phyloP scores from a whole-genome alignment of 2,888 invertebrate genomes.

The Petrolisthes cinctipes region DNA sequence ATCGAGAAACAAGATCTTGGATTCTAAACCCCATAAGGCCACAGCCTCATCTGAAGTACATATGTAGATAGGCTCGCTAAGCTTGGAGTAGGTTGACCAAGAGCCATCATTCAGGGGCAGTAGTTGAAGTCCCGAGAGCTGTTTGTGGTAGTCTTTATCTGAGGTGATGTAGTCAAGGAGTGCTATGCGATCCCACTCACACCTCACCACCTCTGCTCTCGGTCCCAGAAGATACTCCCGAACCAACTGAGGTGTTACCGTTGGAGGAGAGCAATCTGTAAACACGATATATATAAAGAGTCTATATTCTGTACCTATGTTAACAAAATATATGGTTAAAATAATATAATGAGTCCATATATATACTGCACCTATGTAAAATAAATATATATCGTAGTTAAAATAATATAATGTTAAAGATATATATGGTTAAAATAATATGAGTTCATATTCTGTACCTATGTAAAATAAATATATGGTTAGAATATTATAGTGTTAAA shows the following conservation, averaged over 20 bases:
- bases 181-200: background rate
- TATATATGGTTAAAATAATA: too few species aligned
- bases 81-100: background rate
- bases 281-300: too few species aligned
- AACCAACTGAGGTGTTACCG: background rate
- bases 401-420: too few species aligned
- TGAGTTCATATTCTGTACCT: background rate
- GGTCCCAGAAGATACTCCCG: background rate
- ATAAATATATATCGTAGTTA: too few species aligned
- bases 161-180: conserved; percentile 1
- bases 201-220: background rate
- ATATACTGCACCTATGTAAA: too few species aligned
- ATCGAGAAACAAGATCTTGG: background rate
- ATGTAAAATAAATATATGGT: background rate
- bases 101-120: conserved; percentile 9
- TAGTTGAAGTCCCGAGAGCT: background rate
- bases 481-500: background rate
- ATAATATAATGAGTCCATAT: too few species aligned
- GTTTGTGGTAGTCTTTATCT: background rate
- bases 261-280: too few species aligned
- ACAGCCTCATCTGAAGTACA: background rate
- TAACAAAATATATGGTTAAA: too few species aligned
- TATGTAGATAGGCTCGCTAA: background rate
- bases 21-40: background rate
- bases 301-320: too few species aligned